Evolutionary conservation across 1,140 invertebrate genomes (phyloP), one percentile per base, ranked within the genome.

Genomic region (Heterodera schachtii): DNA sequence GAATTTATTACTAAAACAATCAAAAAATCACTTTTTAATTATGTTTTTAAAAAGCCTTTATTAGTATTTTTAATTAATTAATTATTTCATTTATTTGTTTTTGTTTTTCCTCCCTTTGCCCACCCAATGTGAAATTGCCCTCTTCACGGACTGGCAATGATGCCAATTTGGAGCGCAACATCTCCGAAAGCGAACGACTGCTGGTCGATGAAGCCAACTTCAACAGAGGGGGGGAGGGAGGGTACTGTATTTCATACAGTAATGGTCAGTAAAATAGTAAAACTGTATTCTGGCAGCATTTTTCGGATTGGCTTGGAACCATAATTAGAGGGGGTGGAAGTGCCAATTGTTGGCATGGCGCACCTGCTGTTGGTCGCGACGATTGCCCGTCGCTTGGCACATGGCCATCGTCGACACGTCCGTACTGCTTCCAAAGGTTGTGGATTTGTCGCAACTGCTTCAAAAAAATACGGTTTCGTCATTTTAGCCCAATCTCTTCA

Each of bases 61-160:
- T 43, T 70, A n/a, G 11, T 41, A 66, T 49, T 66, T 66, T 64
- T 44, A 16, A n/a, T 41, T 16, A 49, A 78, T 3, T 9, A 71
- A 11, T 71, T 8, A 0, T 3, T 71, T 43, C 8, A 71, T 46
- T 43, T 13, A 71, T 13, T 43, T 43, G 31, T 31, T 31, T 31
- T 31, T 31, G 31, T 31, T 31, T 31, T 31, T 31, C 31, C 31
- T 31, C 31, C 31, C 31, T 31, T 31, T 31, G 16, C 71, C 43
- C 19, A 81, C 80, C 80, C n/a, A 83, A 41, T 19, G 82, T 83
- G 46, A 82, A 83, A 49, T 83, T 77, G 43, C 80, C 82, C 52
- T 83, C 82, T 66, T 83, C 82, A n/a, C 82, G 81, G 2, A 49
- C 21, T 21, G 76, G 76, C 21, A 78, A 67, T 31, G 49, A 31